These are phyloP conservation scores for Amblyjoppa proteus DNA, from an alignment of 2,888 invertebrate species.

Conservation along the genomic window DNA sequence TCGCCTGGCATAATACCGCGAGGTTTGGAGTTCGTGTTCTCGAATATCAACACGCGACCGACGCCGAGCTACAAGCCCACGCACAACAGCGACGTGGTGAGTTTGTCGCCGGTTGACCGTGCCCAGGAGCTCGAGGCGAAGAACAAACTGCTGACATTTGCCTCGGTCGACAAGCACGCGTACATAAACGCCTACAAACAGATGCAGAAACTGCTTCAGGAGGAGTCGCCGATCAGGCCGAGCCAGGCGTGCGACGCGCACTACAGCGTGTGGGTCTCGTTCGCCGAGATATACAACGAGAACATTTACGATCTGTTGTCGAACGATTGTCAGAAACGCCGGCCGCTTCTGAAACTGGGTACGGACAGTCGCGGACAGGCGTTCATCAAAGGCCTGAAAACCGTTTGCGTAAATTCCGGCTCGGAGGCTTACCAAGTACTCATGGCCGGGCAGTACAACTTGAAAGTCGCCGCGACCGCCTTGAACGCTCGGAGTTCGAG, in stretches of 20 bases:
- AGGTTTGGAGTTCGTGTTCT: conserved; percentile 88
- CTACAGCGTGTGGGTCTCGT: conserved; percentile 92
- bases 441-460: conserved; percentile 92
- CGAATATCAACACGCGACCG: conserved; percentile 75
- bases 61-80: conserved; percentile 79
- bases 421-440: conserved; percentile 95
- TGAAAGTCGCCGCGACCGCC: conserved; percentile 93
- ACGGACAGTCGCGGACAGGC: conserved; percentile 78
- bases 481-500: conserved; percentile 95
- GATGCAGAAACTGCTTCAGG: conserved; percentile 80
- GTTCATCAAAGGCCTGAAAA: conserved; percentile 83
- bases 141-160: conserved; percentile 78
- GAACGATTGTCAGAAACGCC: conserved; percentile 79
- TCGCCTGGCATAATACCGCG: conserved; percentile 90
- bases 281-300: conserved; percentile 97
- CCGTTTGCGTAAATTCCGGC: conserved; percentile 89
- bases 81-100: conserved; percentile 77
- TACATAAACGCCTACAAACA: conserved; percentile 78
- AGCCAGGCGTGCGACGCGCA: conserved; percentile 74
- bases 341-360: conserved; percentile 78
- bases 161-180: conserved; percentile 77
- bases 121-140: conserved; percentile 78
- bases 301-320: conserved; percentile 93
- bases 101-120: conserved; percentile 74
- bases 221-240: conserved; percentile 76